A percentile compares a stretch with the other conserved stretches of the same genome.
Conservation (phyloP, 2,797 vertebrate genomes). For the Lagodon rhomboides region DNA sequence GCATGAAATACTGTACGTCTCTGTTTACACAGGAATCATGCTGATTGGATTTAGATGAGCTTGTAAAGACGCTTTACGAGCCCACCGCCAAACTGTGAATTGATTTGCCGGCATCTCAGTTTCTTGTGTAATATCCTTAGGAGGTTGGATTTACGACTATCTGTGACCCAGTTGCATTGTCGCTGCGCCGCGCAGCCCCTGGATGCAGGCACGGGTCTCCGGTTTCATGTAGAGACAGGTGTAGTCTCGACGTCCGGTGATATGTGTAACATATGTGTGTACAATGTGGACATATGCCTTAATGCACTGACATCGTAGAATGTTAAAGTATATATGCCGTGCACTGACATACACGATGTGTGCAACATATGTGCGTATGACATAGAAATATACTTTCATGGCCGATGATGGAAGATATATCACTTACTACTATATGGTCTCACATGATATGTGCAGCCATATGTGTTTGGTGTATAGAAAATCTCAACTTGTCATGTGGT, state of each 20-base stretch:
- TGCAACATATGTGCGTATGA: slow-evolving; percentile 74
- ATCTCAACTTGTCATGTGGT: slow-evolving; percentile 50
- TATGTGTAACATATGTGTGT: slow-evolving; percentile 79
- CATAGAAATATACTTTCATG: slow-evolving; percentile 68
- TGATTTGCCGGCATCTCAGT: slow-evolving; percentile 85
- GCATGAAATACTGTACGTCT: slow-evolving; percentile 67
- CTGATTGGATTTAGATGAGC: slow-evolving; percentile 81
- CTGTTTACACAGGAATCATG: slow-evolving; percentile 78
- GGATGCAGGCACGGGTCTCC: slow-evolving; percentile 74
- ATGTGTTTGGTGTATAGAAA: slow-evolving; percentile 64
- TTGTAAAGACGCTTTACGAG: slow-evolving; percentile 80
- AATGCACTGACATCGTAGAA: slow-evolving; percentile 76
- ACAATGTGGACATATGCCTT: slow-evolving; percentile 74
- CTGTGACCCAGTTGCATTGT: slow-evolving; percentile 81
- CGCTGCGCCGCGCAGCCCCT: slow-evolving; percentile 63
- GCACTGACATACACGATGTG: slow-evolving; percentile 66
- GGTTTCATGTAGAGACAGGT: slow-evolving; percentile 86
- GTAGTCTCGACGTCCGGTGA: slow-evolving; percentile 76
- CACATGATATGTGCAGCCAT: slow-evolving; percentile 68
- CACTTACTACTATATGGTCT: slow-evolving; percentile 53
- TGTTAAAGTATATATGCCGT: slow-evolving; percentile 63
- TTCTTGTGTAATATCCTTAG: slow-evolving; percentile 84
- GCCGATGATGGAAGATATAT: slow-evolving; percentile 66
- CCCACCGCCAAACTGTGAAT: slow-evolving; percentile 80
- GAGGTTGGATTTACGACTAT: slow-evolving; percentile 84